A percentile compares a stretch with the other conserved stretches of the same genome.
These are phyloP conservation scores for Eilema depressum DNA, from an alignment of 2,888 invertebrate genomes.

Conservation along the genomic window DNA sequence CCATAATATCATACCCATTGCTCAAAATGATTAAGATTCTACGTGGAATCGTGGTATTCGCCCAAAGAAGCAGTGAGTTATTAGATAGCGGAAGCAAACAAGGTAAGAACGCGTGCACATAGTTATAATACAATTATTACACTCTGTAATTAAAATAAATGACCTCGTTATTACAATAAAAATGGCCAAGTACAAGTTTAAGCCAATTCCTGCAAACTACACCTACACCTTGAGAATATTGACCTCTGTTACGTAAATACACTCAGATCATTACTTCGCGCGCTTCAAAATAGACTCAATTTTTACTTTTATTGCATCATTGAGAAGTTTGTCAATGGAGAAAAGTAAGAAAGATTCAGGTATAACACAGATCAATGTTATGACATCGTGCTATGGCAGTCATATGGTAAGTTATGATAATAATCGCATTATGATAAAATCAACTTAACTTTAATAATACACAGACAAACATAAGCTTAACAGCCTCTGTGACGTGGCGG, in stretches of 20 bases:
- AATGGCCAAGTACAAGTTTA: conserved; percentile 45
- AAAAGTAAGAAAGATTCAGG: not conserved
- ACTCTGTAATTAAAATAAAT: conserved; percentile 14
- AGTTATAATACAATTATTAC: conserved; percentile 11
- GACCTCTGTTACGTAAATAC: conserved; percentile 43
- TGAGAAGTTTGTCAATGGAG: not conserved
- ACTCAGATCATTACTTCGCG: conserved; percentile 20
- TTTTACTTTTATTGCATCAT: conserved; percentile 6
- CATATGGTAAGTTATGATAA: not conserved
- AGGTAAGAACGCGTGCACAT: not conserved
- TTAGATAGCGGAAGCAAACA: not conserved
- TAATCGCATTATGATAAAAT: too few species aligned
- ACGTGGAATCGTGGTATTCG: not conserved
- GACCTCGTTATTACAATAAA: conserved; percentile 37
- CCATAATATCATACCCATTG: not conserved
- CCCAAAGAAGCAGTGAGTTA: not conserved
- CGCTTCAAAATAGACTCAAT: not conserved
- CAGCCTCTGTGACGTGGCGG: too few species aligned
- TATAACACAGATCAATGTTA: too few species aligned
- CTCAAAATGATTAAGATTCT: not conserved
- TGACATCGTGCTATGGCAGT: too few species aligned
- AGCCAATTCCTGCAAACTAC: conserved; percentile 29
- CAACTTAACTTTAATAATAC: too few species aligned
- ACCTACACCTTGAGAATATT: conserved; percentile 40
- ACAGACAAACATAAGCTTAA: too few species aligned